phyloP scores from a whole-genome alignment of 2,797 vertebrate species.

The Spinibarbus caldwelli region DNA sequence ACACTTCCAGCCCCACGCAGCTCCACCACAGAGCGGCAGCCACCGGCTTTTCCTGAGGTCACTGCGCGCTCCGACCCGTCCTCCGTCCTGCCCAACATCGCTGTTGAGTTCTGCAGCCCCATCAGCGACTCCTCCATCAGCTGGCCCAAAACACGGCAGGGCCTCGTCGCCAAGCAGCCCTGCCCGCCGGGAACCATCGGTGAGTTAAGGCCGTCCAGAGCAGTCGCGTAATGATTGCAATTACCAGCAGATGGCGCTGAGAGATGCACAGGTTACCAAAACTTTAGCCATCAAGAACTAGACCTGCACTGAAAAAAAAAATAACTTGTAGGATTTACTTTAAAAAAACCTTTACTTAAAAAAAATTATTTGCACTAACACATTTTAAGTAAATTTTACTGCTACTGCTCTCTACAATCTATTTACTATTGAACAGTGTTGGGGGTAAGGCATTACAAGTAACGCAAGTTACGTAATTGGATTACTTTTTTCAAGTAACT shows the following conservation, averaged over 20 bases:
- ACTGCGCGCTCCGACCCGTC: slow-evolving; percentile 77
- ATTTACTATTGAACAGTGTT: too few relatives aligned
- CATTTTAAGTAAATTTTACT: too few relatives aligned
- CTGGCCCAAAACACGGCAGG: slow-evolving; percentile 93
- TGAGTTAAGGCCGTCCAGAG: slow-evolving; percentile 60
- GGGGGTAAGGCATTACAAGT: too few relatives aligned
- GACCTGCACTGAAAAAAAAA: too few relatives aligned
- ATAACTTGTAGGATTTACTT: too few relatives aligned
- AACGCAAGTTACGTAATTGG: too few relatives aligned
- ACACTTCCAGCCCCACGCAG: slow-evolving; percentile 68
- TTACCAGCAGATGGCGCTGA: not conserved
- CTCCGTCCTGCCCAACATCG: slow-evolving; percentile 84
- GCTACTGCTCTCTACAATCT: too few relatives aligned
- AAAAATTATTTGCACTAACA: too few relatives aligned
- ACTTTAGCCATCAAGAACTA: too few relatives aligned
- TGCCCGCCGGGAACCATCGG: slow-evolving; percentile 92
- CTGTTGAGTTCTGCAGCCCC: slow-evolving; percentile 87
- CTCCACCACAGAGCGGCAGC: slow-evolving; percentile 69
- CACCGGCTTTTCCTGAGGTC: slow-evolving; percentile 64
- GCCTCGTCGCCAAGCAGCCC: slow-evolving; percentile 84
- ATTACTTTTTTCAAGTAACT: too few relatives aligned
- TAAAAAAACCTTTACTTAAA: too few relatives aligned
- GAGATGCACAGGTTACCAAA: not conserved
- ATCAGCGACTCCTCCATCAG: slow-evolving; percentile 86
- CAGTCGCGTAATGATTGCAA: not conserved